phyloP scores from a whole-genome alignment of 2,113 vertebrate species.

The Arvicanthis niloticus region DNA sequence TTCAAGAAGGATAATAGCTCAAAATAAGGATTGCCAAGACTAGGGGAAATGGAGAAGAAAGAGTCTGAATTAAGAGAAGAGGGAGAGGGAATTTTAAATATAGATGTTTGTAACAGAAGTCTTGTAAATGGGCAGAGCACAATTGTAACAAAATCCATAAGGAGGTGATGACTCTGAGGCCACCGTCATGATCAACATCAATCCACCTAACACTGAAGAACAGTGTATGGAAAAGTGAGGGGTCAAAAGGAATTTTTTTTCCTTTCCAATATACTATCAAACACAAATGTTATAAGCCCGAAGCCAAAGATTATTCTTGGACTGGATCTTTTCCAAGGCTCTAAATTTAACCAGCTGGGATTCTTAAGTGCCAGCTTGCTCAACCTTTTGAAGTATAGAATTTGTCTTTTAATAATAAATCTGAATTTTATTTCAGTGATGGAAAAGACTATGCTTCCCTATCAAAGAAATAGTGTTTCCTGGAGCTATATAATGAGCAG shows the following conservation, averaged over 20 bases:
- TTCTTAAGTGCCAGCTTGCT: slow-evolving; percentile 59
- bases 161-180: neutral
- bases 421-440: slow-evolving; percentile 38
- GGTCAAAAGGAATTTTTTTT: slow-evolving; percentile 1
- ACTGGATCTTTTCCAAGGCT: slow-evolving; percentile 65
- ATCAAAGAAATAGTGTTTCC: slow-evolving; percentile 19
- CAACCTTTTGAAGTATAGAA: slow-evolving; percentile 68
- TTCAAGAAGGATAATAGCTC: neutral
- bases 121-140: neutral
- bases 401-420: slow-evolving; percentile 70
- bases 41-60: neutral
- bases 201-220: neutral
- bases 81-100: neutral
- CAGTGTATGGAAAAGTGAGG: slow-evolving; percentile 28
- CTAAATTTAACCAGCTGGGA: slow-evolving; percentile 76
- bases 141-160: neutral
- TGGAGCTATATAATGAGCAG: neutral
- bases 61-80: slow-evolving; percentile 5
- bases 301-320: slow-evolving; percentile 72
- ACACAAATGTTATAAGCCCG: slow-evolving; percentile 68
- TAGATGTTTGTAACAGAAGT: slow-evolving; percentile 36
- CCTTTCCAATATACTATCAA: slow-evolving; percentile 62
- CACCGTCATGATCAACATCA: neutral
- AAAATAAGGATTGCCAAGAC: neutral
- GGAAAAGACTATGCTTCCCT: neutral